These are phyloP conservation scores for Coracias cyanogaster DNA, from an alignment of 2,797 vertebrate species.

Conservation along the genomic window DNA sequence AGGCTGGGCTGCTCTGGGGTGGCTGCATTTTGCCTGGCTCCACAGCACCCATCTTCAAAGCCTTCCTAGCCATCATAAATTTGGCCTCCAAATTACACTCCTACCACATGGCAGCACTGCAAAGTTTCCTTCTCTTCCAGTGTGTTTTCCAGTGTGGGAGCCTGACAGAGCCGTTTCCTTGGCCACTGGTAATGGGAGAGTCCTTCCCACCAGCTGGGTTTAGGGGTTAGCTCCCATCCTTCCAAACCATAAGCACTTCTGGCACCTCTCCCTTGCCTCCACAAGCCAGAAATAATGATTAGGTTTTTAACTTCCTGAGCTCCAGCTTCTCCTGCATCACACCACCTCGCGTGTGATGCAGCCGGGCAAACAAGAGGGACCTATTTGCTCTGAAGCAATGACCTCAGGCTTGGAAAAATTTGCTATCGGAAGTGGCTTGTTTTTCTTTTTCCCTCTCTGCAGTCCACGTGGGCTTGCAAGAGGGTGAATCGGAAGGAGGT, in stretches of 20 bases:
- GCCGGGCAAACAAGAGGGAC: neutral
- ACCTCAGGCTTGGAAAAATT: constrained; percentile 47
- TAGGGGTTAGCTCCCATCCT: constrained; percentile 23
- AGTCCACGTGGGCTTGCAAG: neutral
- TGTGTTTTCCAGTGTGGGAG: constrained; percentile 26
- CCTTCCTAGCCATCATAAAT: neutral
- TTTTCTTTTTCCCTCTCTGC: constrained; percentile 17
- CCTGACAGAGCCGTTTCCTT: neutral
- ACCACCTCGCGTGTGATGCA: neutral
- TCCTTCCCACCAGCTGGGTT: neutral
- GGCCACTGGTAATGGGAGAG: neutral
- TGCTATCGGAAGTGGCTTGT: neutral
- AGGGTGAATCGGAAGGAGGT: neutral
- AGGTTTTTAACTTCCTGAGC: neutral
- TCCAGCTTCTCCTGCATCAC: constrained; percentile 3
- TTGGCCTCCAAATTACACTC: neutral
- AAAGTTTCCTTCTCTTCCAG: neutral
- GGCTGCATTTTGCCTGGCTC: neutral
- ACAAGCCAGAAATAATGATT: neutral
- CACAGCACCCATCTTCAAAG: neutral
- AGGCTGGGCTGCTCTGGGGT: neutral
- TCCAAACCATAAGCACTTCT: neutral
- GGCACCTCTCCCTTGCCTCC: neutral
- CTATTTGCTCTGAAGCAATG: constrained; percentile 29
- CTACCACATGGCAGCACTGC: neutral